A percentile compares a stretch with the other conserved stretches of the same genome.
Conservation (phyloP, 1,140 invertebrate genomes). For the Meloidogyne floridensis region DNA sequence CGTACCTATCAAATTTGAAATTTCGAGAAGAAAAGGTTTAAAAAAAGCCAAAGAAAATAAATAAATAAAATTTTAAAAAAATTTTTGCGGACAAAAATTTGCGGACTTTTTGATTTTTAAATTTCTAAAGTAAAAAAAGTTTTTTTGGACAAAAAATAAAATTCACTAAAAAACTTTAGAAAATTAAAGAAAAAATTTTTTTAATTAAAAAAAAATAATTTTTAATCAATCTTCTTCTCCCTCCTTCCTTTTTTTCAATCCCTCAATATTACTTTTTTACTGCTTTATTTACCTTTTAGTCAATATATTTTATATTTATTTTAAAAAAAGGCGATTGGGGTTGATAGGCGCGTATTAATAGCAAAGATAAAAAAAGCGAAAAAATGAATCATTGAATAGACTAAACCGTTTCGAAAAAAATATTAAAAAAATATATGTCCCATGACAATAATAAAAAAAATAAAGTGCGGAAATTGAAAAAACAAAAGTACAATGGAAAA, state of each 20-base stretch:
- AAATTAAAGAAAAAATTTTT: background rate
- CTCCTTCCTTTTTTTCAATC: background rate
- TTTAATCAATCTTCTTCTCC: background rate
- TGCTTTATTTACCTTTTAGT: constrained; percentile 6
- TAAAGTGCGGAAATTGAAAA: background rate
- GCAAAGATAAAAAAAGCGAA: no score
- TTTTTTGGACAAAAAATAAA: background rate
- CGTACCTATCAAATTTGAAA: no score
- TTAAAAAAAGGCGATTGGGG: constrained; percentile 10
- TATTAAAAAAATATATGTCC: background rate
- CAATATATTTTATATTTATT: background rate
- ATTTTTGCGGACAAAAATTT: background rate
- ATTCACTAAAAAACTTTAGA: background rate
- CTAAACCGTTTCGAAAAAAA: background rate
- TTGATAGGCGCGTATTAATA: background rate
- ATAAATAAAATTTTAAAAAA: background rate
- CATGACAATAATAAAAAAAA: background rate
- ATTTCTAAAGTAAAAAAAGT: background rate
- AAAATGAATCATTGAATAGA: background rate
- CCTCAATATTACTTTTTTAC: background rate
- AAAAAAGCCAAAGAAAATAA: no score
- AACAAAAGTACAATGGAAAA: background rate
- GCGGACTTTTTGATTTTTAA: no score
- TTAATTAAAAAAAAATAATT: no score
- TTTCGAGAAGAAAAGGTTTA: no score